Percentiles rank a stretch among this genome's conserved stretches.
These are phyloP conservation scores for Heliconius erato DNA, from an alignment of 2,888 invertebrate genomes.

Conservation along the genomic window DNA sequence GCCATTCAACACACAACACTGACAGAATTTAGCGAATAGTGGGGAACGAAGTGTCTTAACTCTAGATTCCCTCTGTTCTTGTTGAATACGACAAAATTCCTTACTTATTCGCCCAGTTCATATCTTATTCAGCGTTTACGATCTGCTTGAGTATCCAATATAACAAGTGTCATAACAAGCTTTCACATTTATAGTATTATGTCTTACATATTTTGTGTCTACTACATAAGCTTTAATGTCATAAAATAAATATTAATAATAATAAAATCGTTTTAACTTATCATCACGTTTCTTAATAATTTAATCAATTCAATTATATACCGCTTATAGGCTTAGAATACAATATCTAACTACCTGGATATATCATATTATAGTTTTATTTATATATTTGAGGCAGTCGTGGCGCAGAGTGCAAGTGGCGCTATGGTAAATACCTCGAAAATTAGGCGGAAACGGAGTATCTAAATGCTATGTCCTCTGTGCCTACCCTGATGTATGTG, in stretches of 20 bases:
- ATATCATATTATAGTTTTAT: too few species aligned
- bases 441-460: background rate
- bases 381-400: too few species aligned
- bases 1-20: too few species aligned
- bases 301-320: background rate
- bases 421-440: background rate
- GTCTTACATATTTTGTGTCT: conserved; percentile 1
- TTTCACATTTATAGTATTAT: conserved; percentile 26
- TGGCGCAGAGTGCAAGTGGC: too few species aligned
- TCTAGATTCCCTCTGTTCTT: background rate
- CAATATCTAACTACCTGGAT: too few species aligned
- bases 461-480: background rate
- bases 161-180: conserved; percentile 21
- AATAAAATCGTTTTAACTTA: background rate
- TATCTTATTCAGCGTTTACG: conserved; percentile 12
- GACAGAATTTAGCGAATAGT: too few species aligned
- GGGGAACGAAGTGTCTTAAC: too few species aligned
- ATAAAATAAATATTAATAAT: conserved; percentile 18
- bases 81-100: background rate
- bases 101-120: background rate
- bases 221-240: conserved; percentile 9
- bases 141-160: conserved; percentile 17
- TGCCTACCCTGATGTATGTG: too few species aligned
- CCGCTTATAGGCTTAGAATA: background rate
- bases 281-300: background rate